Base-by-base conservation (phyloP, 2,113 vertebrate genomes). In the Phalacrocorax aristotelis region DNA sequence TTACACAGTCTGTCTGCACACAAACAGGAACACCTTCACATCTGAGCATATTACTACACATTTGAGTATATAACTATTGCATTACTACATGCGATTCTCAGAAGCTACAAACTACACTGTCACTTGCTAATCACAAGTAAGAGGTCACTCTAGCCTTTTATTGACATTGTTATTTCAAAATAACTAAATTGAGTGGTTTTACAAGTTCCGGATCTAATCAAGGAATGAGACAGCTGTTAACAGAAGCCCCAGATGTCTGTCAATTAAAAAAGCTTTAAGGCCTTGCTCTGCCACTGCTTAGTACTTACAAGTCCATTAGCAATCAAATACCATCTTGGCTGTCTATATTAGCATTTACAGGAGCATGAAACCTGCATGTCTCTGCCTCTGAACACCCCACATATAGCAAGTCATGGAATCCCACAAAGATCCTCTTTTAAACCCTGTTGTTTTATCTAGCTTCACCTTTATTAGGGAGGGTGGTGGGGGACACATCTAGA, bases 401-500 rank as follows among this genome's bases (percentile, higher is more conserved):
- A 23, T 1, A 18, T 8, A 89, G 3, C 12, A 78, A 34, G 5
- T 15, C 9, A 10, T 25, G 20, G 57, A 91, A 65, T 40, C 25
- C 20, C 51, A 55, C 19, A n/a, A 27, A 51, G 10, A 30, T 27
- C 4, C 14, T 74, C 9, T 81, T 92, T 86, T n/a, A 65, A 42
- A 69, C 9, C 13, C 3, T 34, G 4, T 11, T 42, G 11, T 9
- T 83, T 77, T 42, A 54, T 54, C 26, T 36, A 66, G 13, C 44
- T 44, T 52, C 12, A 40, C 38, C 16, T 81, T 90, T 38, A 17
- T 2, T 29, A 22, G 20, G 22, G 15, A 27, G 0, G 10, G 11
- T 3, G 4, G 7, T 1, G 2, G 7, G 3, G 11, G 7, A 0
- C 10, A 60, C 18, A 72, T 61, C 17, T 38, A 66, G 12, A 51